Base-by-base conservation (phyloP, 92 coral and sea anemone species). In the Zoanthus sansibaricus region DNA sequence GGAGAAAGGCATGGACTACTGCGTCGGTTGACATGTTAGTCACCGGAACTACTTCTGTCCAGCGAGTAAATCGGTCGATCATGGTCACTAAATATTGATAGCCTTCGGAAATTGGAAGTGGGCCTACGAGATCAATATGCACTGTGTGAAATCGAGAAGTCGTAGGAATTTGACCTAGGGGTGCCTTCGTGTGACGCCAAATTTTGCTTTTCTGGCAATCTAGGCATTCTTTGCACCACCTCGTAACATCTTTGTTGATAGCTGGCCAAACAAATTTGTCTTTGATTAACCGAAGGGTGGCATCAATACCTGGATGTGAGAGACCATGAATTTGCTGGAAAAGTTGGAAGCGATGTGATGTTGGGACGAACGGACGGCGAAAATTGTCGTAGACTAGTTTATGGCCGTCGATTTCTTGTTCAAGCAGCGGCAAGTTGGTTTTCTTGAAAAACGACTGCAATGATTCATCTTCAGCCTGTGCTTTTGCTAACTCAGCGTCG, bases 21-120 rank as follows among this genome's bases (percentile, higher is more conserved):
- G 31, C 25, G 18, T 8, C 17, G 7, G 72, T 42, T 1, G 9
- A 17, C 4, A 21, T 17, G 17, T 67, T 42, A 42, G 72, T 5
- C 9, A 67, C 4, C 4, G 72, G 72, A 17, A 67, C 25, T 32
- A 42, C 72, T 67, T 67, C 72, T 5, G 42, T 7, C 72, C 72
- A n/a, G 3, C 72, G 9, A 3, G 72, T 6, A 42, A 67, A 61
- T 0, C 68, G 16, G 17, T 61, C 94, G n/a, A 86, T 70, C 31
- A 83, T 78, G 5, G 91, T 90, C 45, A 90, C 72, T 21, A 90
- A 67, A 77, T 91, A 91, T 15, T 30, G 32, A 82, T 48, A 83
- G 17, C 91, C 88, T 14, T 87, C 21, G 4, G 78, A 49, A 15
- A 5, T 75, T 1, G 87, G 91, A 0, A 72, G 14, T 4, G 87